Evolutionary conservation across 2,888 invertebrate genomes (phyloP), one percentile per base, ranked within the genome.

Genomic region (Halictus quadricinctus): DNA sequence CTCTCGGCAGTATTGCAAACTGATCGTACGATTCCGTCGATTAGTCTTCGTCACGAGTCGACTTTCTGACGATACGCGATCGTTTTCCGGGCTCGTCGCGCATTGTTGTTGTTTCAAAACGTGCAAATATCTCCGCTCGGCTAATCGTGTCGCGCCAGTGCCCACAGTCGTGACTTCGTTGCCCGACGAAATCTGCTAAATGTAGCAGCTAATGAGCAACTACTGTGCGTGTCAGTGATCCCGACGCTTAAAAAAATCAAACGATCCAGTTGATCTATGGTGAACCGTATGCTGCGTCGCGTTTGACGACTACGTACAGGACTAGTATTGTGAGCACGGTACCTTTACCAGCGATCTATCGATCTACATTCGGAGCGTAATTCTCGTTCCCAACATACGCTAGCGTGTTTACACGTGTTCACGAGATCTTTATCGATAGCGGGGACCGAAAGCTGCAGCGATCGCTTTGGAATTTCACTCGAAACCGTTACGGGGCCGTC

Each of bases 11-110:
- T 90, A 88, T 90, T 83, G 89, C 90, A 91, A 90, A 88, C 90
- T 90, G 90, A 83, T 87, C 88, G 86, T 84, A 85, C 87, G 88
- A 89, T 90, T 90, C 89, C 87, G 87, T 89, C 88, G 89, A 90
- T 85, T 86, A 86, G 72, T 80, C 58, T 84, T 86, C 76, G 79
- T 83, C 60, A 72, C 66, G 48, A 78, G 76, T 81, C 81, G 70
- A 76, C 70, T 79, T 83, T 78, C 64, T 76, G 76, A 72, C 58
- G 43, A 73, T 86, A 74, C 58, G 70, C 36, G 46, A 75, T 54
- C 64, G 18, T 41, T 54, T 58, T 21, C 43, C 41, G 43, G n/a
- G 64, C 25, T 43, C 15, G 25, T 76, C 50, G 43, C 64, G 15
- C 36, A 36, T 83, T 83, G 69, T 88, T 78, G 66, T 81, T 87